Percentiles rank a stretch among this genome's conserved stretches.
These are phyloP conservation scores for Perdita meconis DNA, from an alignment of 2,888 invertebrate genomes.

Conservation along the genomic window DNA sequence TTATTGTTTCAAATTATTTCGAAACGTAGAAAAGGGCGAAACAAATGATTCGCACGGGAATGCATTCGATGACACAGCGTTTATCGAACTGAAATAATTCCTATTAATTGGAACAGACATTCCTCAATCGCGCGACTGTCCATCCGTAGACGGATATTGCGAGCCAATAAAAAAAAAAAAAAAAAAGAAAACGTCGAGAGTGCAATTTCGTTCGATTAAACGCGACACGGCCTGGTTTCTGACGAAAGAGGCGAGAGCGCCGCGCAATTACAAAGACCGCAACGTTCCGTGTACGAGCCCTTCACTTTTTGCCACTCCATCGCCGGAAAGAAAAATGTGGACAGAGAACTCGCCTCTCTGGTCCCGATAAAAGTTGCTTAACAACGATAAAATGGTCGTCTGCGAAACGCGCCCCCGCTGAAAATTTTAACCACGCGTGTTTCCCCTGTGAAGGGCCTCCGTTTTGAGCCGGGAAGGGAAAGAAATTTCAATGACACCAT, in stretches of 20 bases:
- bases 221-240: slow-evolving; percentile 26
- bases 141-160: neutral
- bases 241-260: neutral
- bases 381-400: too few relatives aligned
- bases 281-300: neutral
- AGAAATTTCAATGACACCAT: slow-evolving; percentile 3
- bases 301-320: neutral
- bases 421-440: too few relatives aligned
- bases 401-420: too few relatives aligned
- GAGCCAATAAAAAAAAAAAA: neutral
- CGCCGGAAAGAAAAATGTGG: neutral
- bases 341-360: too few relatives aligned
- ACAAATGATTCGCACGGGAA: neutral
- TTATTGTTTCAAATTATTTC: too few relatives aligned
- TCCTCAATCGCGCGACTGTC: slow-evolving; percentile 32
- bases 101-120: slow-evolving; percentile 49
- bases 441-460: too few relatives aligned
- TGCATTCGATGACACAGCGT: neutral
- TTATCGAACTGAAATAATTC: slow-evolving; percentile 55
- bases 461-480: neutral
- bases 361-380: too few relatives aligned
- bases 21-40: neutral
- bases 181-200: neutral
- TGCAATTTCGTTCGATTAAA: slow-evolving; percentile 50
- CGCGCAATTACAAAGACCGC: slow-evolving; percentile 5